Base-by-base conservation (phyloP, 2,113 vertebrate species). In the Catharus fuscescens region DNA sequence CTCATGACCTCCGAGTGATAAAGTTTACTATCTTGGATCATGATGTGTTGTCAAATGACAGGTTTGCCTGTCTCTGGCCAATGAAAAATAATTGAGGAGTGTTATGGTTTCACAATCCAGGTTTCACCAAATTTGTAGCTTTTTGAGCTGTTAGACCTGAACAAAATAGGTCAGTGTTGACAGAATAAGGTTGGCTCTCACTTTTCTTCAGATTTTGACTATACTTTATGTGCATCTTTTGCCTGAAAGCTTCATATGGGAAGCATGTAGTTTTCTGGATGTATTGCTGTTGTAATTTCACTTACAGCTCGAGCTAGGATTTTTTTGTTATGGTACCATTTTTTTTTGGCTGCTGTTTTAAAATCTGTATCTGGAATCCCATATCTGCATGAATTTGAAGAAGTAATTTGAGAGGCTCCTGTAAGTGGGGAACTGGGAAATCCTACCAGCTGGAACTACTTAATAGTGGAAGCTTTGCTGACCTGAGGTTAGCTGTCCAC, bases 91-190 rank as follows among this genome's bases (percentile, higher is more conserved):
- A 98, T 98, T 98, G 98, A 98, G 97, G 96, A 96, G 92, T 97
- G 96, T 97, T 97, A 96, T 2, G 88, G 96, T 96, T 98, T 97
- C 97, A 95, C 97, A 97, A 84, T 96, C 95, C 76, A 18, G 67
- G 92, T 97, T 98, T 97, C 97, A 97, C 94, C 66, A 59, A 94
- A 97, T 98, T 82, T 96, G 95, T 92, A 95, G 95, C 97, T 96
- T 97, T 98, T 97, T 98, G 96, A 98, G 97, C 95, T 97, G 97
- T 97, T 97, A 97, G 97, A 98, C 97, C 97, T 96, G 96, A 98
- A 97, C 95, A 98, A 98, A 98, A 96, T 95, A 97, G 97, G 97
- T 98, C 97, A 98, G 79, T 62, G 24, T 42, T 96, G 97, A 97
- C 95, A 97, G 96, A 97, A 97, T 95, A 96, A 96, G 97, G 88